Evolutionary conservation across 2,888 invertebrate species (phyloP).

Genomic region (Ischnus inquisitorius): DNA sequence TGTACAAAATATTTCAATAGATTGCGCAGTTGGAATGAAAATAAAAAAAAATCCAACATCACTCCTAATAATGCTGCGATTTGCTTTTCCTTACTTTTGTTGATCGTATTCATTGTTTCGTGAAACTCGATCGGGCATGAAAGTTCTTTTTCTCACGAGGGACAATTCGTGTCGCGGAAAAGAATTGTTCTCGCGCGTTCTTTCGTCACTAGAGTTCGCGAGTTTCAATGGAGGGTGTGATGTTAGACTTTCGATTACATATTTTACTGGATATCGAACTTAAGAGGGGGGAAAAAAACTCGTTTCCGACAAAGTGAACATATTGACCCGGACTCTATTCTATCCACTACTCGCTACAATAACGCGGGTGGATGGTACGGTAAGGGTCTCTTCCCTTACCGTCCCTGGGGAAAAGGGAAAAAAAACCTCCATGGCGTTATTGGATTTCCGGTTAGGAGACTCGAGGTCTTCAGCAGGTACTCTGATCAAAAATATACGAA

Average conservation of each 20-base stretch:
- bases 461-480: slow-evolving; percentile 21
- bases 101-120: too few species aligned
- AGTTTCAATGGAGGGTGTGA: background rate
- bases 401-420: slow-evolving; percentile 16
- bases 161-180: background rate
- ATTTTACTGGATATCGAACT: background rate
- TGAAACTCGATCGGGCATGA: background rate
- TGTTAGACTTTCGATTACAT: background rate
- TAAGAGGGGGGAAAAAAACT: background rate
- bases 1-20: background rate
- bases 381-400: slow-evolving; percentile 26
- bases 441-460: slow-evolving; percentile 23
- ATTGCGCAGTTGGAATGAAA: too few species aligned
- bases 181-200: background rate
- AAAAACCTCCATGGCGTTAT: slow-evolving; percentile 1
- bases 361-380: background rate
- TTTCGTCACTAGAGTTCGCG: background rate
- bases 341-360: background rate
- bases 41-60: too few species aligned
- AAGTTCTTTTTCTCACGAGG: background rate
- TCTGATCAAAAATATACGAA: slow-evolving; percentile 16
- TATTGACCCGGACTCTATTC: background rate
- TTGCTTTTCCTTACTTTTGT: too few species aligned
- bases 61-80: too few species aligned
- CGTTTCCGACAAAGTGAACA: background rate